Evolutionary conservation across 1,140 invertebrate species (phyloP), one percentile per base, ranked within the genome.

Genomic region (Leucophenga varia): DNA sequence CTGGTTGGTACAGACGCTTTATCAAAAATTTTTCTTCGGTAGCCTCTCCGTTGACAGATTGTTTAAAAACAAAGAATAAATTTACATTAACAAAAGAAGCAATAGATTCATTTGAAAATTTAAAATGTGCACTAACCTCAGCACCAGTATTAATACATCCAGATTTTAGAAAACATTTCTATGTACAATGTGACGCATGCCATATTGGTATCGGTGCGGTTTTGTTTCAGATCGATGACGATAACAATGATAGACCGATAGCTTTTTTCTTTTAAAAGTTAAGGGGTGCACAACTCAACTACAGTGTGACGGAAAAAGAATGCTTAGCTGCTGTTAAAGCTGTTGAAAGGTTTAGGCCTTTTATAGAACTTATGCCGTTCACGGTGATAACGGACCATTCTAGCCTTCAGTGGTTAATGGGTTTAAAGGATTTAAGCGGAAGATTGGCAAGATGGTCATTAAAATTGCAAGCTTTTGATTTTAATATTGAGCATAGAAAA

Each of bases 311-410:
- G 5, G 74, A 80, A 50, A 44, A 55, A 38, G 78, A 81, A 61
- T 67, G 61, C n/a, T n/a, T n/a, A n/a, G n/a, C n/a, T n/a, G n/a
- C n/a, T n/a, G n/a, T n/a, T n/a, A n/a, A n/a, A n/a, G 73, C 61
- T 3, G 60, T 76, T 36, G 49, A 76, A 46, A 73, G 77, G 37
- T 80, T 79, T 46, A 52, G 71, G 25, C 52, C 61, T 6, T 80
- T 75, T 51, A 18, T 79, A n/a, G n/a, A n/a, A n/a, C n/a, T n/a
- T n/a, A n/a, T n/a, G n/a, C n/a, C n/a, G n/a, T n/a, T n/a, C n/a
- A n/a, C n/a, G n/a, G n/a, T n/a, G n/a, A n/a, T n/a, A n/a, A n/a
- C n/a, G n/a, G n/a, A n/a, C n/a, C n/a, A n/a, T n/a, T n/a, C n/a
- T n/a, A n/a, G n/a, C n/a, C n/a, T n/a, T n/a, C n/a, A n/a, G n/a